Conservation (phyloP, 2,113 vertebrate genomes). For the Epinephelus lanceolatus region DNA sequence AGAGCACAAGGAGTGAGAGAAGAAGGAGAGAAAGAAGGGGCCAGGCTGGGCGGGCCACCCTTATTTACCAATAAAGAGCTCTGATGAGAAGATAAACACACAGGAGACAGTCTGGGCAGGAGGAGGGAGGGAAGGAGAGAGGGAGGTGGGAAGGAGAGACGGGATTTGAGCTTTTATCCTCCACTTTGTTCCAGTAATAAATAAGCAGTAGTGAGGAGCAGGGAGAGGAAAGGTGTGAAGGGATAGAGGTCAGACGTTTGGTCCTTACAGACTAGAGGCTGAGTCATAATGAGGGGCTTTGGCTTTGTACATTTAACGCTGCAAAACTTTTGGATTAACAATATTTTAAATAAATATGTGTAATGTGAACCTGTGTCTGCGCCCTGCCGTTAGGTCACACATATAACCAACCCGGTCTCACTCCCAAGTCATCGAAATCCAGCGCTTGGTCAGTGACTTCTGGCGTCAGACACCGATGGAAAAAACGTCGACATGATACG, state of each 20-base stretch:
- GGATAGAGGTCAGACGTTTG: not conserved
- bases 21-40: constrained; percentile 45
- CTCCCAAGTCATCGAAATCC: no score
- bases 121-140: constrained; percentile 19
- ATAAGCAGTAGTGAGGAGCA: constrained; percentile 27
- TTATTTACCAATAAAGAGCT: constrained; percentile 87
- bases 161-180: constrained; percentile 69
- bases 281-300: no score
- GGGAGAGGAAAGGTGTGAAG: constrained; percentile 36
- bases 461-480: no score
- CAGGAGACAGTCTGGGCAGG: constrained; percentile 80
- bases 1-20: constrained; percentile 39
- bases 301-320: no score
- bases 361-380: no score
- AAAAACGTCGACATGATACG: no score
- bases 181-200: constrained; percentile 56
- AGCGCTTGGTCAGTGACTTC: no score
- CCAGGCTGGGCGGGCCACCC: constrained; percentile 72
- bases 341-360: no score
- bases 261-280: no score
- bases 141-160: constrained; percentile 4
- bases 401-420: no score
- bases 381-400: no score
- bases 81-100: constrained; percentile 89
- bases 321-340: no score